Evolutionary conservation across 2,113 vertebrate genomes (phyloP).

Genomic region (Columba livia): DNA sequence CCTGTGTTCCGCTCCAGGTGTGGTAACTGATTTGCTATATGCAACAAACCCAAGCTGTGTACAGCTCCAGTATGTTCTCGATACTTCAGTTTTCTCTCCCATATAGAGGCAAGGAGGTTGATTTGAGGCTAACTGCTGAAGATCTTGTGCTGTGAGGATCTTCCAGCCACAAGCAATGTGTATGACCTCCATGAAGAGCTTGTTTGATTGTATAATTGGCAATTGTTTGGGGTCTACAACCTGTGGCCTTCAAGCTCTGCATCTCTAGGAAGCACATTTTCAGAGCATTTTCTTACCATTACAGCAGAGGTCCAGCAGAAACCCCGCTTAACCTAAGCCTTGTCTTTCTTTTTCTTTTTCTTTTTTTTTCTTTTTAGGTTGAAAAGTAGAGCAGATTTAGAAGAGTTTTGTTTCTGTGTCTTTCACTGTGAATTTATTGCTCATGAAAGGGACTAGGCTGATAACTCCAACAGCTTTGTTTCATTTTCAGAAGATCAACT

Average conservation of each 20-base stretch:
- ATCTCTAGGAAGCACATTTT: not conserved
- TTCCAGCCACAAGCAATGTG: not conserved
- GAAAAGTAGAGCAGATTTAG: not conserved
- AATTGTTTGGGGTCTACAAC: not conserved
- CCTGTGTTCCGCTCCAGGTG: not conserved
- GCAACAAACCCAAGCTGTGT: not conserved
- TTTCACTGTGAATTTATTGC: conserved; percentile 9
- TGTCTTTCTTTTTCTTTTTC: not conserved
- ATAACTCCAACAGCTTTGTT: not conserved
- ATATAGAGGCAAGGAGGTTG: not conserved
- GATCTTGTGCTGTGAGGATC: not conserved
- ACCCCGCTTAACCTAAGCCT: not conserved
- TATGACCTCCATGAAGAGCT: not conserved
- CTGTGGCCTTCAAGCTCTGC: not conserved
- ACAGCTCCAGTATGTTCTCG: not conserved
- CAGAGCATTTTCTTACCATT: not conserved
- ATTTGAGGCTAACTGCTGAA: not conserved
- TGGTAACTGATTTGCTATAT: not conserved
- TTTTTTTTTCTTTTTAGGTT: not conserved
- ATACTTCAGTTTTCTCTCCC: not conserved
- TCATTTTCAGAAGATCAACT: not conserved
- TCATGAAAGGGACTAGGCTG: not conserved
- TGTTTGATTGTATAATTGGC: not conserved
- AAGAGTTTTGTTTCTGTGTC: not conserved
- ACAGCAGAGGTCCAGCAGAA: not conserved